Evolutionary conservation across 2,113 vertebrate species (phyloP), one percentile per base, ranked within the genome.

Genomic region (Plestiodon gilberti): DNA sequence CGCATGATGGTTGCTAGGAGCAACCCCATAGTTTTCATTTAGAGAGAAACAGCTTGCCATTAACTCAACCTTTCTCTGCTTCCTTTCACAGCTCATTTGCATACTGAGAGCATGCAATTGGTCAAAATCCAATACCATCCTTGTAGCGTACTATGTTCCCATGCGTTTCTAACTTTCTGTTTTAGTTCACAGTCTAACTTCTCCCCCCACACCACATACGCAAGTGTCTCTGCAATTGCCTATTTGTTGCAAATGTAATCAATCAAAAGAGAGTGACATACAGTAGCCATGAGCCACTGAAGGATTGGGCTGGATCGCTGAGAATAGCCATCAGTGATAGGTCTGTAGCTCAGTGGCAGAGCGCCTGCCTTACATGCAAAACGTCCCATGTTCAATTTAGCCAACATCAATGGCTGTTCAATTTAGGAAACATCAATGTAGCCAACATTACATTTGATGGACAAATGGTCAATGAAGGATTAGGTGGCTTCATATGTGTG

Each of bases 1-100:
- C 28, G 43, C 57, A 40, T 83, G 70, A n/a, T 62, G 70, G 82
- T 83, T 83, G 82, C 82, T 48, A 75, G 40, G 82, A 57, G 71
- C 57, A 83, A 83, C 82, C 70, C 38, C 25, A 43, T 75, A 62
- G 35, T 35, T 74, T 75, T n/a, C 70, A 83, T 83, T 61, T 83
- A 74, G 70, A n/a, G 18, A 75, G 70, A 14, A 73, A 75, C 57
- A 74, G 57, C 55, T 62, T 74, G 55, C 22, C 70, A 75, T 75
- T 74, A 43, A 9, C 57, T n/a, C 70, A 23, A n/a, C 30, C 9
- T 40, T 83, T 43, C 70, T 43, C 70, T 62, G 73, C 71, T 74
- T 74, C 81, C 71, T 74, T 74, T 62, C 35, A 61, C 55, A 61
- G 17, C 11, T 43, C 43, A 48, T 83, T 40, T 62, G 70, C 57